Percentiles rank a stretch among this genome's conserved stretches.
These are phyloP conservation scores for Tokudaia muenninki DNA, from an alignment of 2,797 vertebrate species.

Conservation along the genomic window DNA sequence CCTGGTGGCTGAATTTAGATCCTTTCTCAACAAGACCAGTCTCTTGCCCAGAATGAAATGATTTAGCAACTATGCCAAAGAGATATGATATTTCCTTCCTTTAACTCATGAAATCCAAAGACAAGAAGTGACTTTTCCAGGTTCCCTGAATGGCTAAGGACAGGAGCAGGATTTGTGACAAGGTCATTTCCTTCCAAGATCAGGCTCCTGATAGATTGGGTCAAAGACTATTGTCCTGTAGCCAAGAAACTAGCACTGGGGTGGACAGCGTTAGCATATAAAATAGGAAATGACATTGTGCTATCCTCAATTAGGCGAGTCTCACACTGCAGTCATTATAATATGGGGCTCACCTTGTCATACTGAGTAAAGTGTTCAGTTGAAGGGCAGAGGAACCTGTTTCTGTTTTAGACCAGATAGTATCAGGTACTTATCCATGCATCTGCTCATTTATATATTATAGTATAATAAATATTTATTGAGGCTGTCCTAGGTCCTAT, in stretches of 20 bases:
- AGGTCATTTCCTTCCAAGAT: neutral
- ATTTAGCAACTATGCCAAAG: neutral
- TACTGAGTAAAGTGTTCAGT: neutral
- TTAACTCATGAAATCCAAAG: neutral
- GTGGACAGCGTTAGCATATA: neutral
- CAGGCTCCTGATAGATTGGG: neutral
- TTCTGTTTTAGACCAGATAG: conserved; percentile 27
- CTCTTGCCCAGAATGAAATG: conserved; percentile 42
- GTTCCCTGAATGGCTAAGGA: neutral
- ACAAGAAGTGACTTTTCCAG: conserved; percentile 12
- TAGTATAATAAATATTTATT: neutral
- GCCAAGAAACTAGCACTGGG: neutral
- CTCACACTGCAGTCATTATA: neutral
- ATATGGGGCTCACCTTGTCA: neutral
- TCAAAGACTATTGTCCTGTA: neutral
- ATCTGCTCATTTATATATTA: neutral
- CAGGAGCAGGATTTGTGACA: neutral
- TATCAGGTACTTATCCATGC: neutral
- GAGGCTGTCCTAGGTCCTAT: neutral
- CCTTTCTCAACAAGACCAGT: neutral
- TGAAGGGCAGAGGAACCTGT: neutral
- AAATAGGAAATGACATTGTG: neutral
- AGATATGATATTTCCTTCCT: neutral
- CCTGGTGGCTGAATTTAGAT: neutral
- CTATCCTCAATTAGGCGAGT: neutral